These are phyloP conservation scores for Tryphoninae sp. DNA, from an alignment of 2,888 invertebrate species.

Conservation along the genomic window DNA sequence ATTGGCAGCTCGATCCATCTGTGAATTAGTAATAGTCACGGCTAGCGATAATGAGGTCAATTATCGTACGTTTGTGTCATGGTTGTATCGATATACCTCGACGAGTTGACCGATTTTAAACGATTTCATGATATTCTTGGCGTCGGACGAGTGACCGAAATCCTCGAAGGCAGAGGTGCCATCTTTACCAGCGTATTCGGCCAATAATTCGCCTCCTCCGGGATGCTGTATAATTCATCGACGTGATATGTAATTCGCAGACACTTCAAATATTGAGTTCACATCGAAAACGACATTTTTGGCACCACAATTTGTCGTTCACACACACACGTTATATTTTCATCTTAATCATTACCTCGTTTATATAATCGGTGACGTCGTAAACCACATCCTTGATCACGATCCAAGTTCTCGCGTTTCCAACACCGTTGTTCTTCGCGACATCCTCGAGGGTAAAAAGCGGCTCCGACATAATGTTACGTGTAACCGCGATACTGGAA, in stretches of 20 bases:
- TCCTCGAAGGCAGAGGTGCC: slow-evolving; percentile 86
- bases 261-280: background rate
- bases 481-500: no score
- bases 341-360: slow-evolving; percentile 81
- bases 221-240: slow-evolving; percentile 84
- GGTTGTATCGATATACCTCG: slow-evolving; percentile 80
- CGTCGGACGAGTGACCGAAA: slow-evolving; percentile 87
- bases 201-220: slow-evolving; percentile 85
- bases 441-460: slow-evolving; percentile 82
- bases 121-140: slow-evolving; percentile 83
- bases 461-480: slow-evolving; percentile 48
- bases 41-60: background rate
- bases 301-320: background rate
- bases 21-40: slow-evolving; percentile 3
- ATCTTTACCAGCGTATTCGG: slow-evolving; percentile 87
- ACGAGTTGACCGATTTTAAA: slow-evolving; percentile 87
- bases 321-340: background rate
- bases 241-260: slow-evolving; percentile 7
- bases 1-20: slow-evolving; percentile 67
- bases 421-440: slow-evolving; percentile 83
- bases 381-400: slow-evolving; percentile 86
- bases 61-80: background rate
- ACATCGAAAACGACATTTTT: background rate
- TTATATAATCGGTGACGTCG: slow-evolving; percentile 86
- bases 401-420: slow-evolving; percentile 84